Evolutionary conservation across 2,888 invertebrate species (phyloP).

Genomic region (Resseliella maxima): DNA sequence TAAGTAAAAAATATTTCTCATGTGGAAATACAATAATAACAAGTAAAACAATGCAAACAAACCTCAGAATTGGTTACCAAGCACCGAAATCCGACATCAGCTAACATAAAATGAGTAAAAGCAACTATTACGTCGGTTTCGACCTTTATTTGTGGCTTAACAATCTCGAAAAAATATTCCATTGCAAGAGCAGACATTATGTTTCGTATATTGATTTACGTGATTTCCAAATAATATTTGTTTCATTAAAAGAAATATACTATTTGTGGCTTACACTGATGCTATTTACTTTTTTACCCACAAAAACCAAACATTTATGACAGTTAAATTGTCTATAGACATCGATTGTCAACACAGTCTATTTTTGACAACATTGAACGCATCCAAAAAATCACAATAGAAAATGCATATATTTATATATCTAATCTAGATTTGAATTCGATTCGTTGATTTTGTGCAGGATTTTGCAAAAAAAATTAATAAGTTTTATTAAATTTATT

Average conservation of each 20-base stretch:
- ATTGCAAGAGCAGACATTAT: not conserved
- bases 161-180: not conserved
- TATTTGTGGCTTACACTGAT: constrained; percentile 15
- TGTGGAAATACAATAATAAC: constrained; percentile 2
- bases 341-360: not conserved
- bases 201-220: constrained; percentile 27
- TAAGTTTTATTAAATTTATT: too few species aligned
- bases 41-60: constrained; percentile 3
- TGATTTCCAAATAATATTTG: constrained; percentile 18
- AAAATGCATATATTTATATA: constrained; percentile 5
- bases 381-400: constrained; percentile 21
- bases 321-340: constrained; percentile 13
- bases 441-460: constrained; percentile 19
- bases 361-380: constrained; percentile 17
- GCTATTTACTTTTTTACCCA: not conserved
- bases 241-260: not conserved
- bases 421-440: constrained; percentile 19
- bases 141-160: constrained; percentile 19
- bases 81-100: constrained; percentile 5
- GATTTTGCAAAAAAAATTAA: not conserved
- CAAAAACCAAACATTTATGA: not conserved
- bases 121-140: not conserved
- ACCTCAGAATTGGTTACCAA: constrained; percentile 27
- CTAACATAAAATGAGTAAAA: constrained; percentile 1
- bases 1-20: constrained; percentile 20